Evolutionary conservation across 2,797 vertebrate genomes (phyloP).

Genomic region (Sternotherus odoratus): DNA sequence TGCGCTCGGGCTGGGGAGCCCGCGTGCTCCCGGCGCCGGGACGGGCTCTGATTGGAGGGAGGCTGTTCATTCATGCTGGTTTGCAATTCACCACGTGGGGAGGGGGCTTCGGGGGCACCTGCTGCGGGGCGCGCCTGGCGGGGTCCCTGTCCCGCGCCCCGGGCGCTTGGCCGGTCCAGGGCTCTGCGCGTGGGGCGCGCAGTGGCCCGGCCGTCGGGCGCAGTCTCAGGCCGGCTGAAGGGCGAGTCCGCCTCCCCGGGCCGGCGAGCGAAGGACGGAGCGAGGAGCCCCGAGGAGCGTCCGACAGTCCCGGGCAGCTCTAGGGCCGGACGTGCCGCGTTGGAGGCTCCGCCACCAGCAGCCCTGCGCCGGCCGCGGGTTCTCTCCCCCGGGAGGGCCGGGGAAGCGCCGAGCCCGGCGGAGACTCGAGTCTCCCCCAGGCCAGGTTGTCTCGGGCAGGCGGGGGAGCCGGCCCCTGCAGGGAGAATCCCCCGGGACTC

Average conservation of each 20-base stretch:
- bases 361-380: no score
- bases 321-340: no score
- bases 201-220: neutral
- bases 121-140: no score
- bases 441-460: no score
- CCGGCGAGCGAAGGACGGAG: neutral
- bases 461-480: no score
- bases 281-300: neutral
- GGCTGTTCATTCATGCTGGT: conserved; percentile 82
- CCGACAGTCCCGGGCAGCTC: no score
- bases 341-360: no score
- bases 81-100: conserved; percentile 71
- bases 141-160: neutral
- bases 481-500: no score
- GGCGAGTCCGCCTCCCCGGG: neutral
- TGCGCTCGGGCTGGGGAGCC: neutral
- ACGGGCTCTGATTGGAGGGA: conserved; percentile 37
- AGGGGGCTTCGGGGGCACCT: no score
- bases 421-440: no score
- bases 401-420: no score
- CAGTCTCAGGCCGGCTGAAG: conserved; percentile 31
- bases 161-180: neutral
- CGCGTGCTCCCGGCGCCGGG: neutral
- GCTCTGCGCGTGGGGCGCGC: neutral
- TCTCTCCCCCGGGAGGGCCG: no score